Evolutionary conservation across 2,888 invertebrate genomes (phyloP).

Genomic region (Drosophila subquinaria): DNA sequence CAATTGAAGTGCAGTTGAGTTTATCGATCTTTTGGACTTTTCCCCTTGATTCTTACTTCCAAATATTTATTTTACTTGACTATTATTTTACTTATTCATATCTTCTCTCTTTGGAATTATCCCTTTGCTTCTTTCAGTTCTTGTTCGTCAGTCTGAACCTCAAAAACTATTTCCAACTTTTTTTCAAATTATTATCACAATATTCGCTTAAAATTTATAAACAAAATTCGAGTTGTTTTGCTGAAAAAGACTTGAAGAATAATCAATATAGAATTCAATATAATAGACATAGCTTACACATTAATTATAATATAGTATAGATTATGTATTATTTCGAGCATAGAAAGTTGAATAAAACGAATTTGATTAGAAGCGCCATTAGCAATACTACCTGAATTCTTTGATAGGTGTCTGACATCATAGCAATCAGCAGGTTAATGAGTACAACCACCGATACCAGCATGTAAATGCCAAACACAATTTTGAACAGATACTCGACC

Average conservation of each 20-base stretch:
- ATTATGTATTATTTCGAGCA: constrained; percentile 25
- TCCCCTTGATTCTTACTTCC: background rate
- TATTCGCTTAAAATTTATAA: background rate
- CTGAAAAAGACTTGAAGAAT: constrained; percentile 66
- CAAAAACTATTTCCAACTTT: background rate
- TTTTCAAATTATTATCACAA: background rate
- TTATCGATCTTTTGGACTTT: background rate
- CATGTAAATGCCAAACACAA: constrained; percentile 97
- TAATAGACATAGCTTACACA: constrained; percentile 61
- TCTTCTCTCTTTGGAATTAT: background rate
- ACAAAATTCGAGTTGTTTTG: constrained; percentile 12
- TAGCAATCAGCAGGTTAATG: constrained; percentile 99
- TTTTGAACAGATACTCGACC: constrained; percentile 95
- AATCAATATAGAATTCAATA: constrained; percentile 25
- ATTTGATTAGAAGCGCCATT: constrained; percentile 60
- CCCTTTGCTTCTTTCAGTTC: background rate
- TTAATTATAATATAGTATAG: constrained; percentile 14
- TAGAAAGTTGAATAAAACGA: constrained; percentile 33
- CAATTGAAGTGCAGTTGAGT: background rate
- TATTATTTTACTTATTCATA: background rate
- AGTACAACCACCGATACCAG: constrained; percentile 99
- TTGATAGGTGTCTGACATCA: constrained; percentile 99
- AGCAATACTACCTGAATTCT: constrained; percentile 94
- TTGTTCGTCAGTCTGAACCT: background rate
- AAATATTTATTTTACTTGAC: background rate